phyloP scores from a whole-genome alignment of 2,797 vertebrate species.

The Chlorospingus flavigularis region DNA sequence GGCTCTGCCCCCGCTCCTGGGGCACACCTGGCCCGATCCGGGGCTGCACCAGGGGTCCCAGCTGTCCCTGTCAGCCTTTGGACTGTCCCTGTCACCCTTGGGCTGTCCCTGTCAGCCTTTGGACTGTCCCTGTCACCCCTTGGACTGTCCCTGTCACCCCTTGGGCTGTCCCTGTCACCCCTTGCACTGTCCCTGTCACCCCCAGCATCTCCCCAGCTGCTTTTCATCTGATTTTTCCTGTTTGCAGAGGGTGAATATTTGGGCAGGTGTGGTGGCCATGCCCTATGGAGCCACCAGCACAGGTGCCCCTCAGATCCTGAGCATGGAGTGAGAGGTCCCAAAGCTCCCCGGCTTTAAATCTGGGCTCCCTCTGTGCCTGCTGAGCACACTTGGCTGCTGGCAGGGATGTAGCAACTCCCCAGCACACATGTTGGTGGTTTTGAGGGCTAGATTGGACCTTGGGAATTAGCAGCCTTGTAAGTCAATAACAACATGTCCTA shows the following conservation, averaged over 20 bases:
- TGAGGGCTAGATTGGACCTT: slow-evolving; percentile 49
- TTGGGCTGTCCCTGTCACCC: not conserved
- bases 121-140: too few relatives aligned
- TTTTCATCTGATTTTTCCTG: accelerated
- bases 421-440: slow-evolving; percentile 50
- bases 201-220: not conserved
- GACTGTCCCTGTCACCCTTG: too few relatives aligned
- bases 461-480: slow-evolving; percentile 56
- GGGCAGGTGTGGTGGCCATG: accelerated
- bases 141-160: too few relatives aligned
- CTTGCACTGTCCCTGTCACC: accelerated
- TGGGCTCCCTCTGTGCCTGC: not conserved
- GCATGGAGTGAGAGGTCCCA: not conserved
- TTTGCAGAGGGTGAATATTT: not conserved
- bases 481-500: slow-evolving; percentile 48
- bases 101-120: too few relatives aligned
- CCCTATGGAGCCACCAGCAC: accelerated
- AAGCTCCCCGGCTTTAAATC: not conserved
- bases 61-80: too few relatives aligned
- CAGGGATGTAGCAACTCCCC: slow-evolving; percentile 2
- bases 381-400: not conserved
- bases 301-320: accelerated
- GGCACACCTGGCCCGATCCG: not conserved
- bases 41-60: not conserved
- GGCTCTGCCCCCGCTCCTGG: not conserved